Evolutionary conservation across 2,888 invertebrate genomes (phyloP).

Genomic region (Brenthis daphne): DNA sequence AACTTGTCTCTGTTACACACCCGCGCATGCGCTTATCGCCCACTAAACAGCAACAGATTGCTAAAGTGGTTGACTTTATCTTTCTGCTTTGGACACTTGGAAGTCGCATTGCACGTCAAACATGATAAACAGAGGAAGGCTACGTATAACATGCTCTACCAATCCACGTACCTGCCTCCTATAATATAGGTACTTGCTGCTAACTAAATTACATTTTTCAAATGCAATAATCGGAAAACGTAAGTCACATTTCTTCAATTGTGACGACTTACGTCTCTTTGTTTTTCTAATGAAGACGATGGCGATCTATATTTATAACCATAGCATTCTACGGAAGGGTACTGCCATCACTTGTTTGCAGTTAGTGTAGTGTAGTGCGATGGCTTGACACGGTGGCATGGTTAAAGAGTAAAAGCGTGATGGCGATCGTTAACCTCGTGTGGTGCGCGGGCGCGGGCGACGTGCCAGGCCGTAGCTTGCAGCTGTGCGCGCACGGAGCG

Average conservation of each 20-base stretch:
- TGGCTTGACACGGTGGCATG: not conserved
- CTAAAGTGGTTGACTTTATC: constrained; percentile 3
- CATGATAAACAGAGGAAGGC: too few species aligned
- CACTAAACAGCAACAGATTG: not conserved
- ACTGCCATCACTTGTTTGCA: not conserved
- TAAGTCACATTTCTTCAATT: not conserved
- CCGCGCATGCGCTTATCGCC: constrained; percentile 26
- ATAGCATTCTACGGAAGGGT: too few species aligned
- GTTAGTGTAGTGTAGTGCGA: not conserved
- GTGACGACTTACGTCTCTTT: too few species aligned
- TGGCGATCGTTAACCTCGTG: constrained; percentile 37
- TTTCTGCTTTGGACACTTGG: not conserved
- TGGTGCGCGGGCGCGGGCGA: constrained; percentile 28
- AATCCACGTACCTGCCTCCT: too few species aligned
- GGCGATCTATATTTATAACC: too few species aligned
- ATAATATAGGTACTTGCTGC: too few species aligned
- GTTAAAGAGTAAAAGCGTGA: constrained; percentile 37
- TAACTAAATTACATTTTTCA: too few species aligned
- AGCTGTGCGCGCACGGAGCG: constrained; percentile 14
- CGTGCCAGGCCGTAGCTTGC: constrained; percentile 24
- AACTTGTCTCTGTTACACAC: constrained; percentile 29
- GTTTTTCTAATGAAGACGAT: too few species aligned
- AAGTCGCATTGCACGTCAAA: not conserved
- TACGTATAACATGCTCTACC: too few species aligned
- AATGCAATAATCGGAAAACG: not conserved